Percentiles rank a stretch among this genome's conserved stretches.
phyloP scores from a whole-genome alignment of 2,888 invertebrate genomes.

The Suillia variegata region DNA sequence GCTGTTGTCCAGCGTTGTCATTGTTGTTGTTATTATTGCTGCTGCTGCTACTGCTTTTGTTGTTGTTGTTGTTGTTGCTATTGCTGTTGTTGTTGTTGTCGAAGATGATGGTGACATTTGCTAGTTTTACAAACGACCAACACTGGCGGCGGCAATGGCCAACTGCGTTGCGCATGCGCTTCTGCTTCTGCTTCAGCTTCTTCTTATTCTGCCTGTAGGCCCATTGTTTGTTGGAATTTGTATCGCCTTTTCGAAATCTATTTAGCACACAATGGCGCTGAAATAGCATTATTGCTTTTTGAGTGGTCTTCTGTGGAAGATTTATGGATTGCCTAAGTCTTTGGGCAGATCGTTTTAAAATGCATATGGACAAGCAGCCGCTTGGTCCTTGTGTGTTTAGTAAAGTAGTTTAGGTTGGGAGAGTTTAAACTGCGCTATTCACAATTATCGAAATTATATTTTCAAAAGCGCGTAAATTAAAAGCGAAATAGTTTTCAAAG shows the following conservation, averaged over 20 bases:
- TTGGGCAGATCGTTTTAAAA: no score
- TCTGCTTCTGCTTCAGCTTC: no score
- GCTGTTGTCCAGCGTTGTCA: background rate
- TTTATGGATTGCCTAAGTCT: conserved; percentile 45
- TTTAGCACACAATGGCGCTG: conserved; percentile 59
- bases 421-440: no score
- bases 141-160: conserved; percentile 3
- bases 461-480: no score
- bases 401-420: no score
- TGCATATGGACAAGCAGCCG: no score
- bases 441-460: no score
- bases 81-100: conserved; percentile 10
- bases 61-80: conserved; percentile 1
- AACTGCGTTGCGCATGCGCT: background rate
- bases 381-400: no score
- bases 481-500: no score
- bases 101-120: conserved; percentile 1
- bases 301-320: conserved; percentile 49
- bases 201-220: no score
- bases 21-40: conserved; percentile 2
- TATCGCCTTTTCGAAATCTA: conserved; percentile 58
- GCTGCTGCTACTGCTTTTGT: conserved; percentile 7
- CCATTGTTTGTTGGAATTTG: conserved; percentile 51
- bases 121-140: background rate
- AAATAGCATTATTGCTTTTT: conserved; percentile 55